A percentile compares a stretch with the other conserved stretches of the same genome.
phyloP scores from a whole-genome alignment of 2,797 vertebrate species.

The Steatocranus sp. region DNA sequence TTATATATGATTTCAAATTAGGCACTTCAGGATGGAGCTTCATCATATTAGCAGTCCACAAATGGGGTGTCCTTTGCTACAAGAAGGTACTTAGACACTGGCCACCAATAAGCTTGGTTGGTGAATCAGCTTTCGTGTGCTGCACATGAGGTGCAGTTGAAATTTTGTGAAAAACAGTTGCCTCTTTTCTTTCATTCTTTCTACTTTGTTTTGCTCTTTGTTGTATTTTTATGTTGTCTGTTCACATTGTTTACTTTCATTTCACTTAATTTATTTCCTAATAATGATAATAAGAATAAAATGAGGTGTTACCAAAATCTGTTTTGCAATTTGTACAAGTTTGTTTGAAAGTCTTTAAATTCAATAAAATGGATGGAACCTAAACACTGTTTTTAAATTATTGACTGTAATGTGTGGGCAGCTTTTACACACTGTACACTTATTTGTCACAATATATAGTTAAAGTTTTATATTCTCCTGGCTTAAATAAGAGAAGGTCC shows the following conservation, averaged over 20 bases:
- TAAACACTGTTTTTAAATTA: background rate
- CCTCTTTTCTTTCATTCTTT: conserved; percentile 16
- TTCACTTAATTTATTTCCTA: conserved; percentile 73
- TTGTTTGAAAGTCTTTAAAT: conserved; percentile 78
- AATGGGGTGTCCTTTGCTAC: conserved; percentile 7
- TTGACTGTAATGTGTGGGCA: background rate
- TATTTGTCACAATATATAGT: background rate
- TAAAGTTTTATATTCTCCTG: background rate
- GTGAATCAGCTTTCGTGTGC: conserved; percentile 17
- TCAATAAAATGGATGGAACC: conserved; percentile 78
- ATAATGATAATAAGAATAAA: conserved; percentile 47
- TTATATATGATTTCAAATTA: background rate
- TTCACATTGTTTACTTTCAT: conserved; percentile 64
- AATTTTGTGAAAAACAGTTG: conserved; percentile 45
- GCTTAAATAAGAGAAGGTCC: background rate
- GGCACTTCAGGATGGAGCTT: background rate
- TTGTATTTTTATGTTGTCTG: conserved; percentile 52
- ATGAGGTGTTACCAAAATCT: conserved; percentile 73
- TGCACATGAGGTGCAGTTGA: conserved; percentile 25
- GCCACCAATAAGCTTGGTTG: conserved; percentile 9
- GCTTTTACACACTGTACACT: background rate
- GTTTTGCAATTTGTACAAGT: conserved; percentile 81
- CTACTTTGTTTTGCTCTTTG: conserved; percentile 32
- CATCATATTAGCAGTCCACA: conserved; percentile 1
- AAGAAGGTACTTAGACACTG: conserved; percentile 9